Base-by-base conservation (phyloP, 2,113 vertebrate species). In the Puntigrus tetrazona region DNA sequence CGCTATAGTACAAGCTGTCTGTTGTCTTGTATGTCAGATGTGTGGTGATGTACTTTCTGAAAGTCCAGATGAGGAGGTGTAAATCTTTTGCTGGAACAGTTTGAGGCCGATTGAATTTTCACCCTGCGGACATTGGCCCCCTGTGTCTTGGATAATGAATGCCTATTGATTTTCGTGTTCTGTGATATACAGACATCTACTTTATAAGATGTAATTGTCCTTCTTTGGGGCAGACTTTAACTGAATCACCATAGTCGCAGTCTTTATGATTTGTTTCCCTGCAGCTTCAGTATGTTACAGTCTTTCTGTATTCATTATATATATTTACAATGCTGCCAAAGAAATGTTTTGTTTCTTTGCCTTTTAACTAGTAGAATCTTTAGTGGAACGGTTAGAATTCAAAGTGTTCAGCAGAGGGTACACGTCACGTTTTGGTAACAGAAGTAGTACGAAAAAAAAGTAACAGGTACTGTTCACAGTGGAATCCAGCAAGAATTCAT, bases 161-260 rank as follows among this genome's bases (percentile, higher is more conserved):
- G 8, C 57, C 57, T 47, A 67, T 80, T 80, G 78, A 65, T 63
- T 80, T 80, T 22, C 57, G 43, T 45, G 59, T 47, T 67, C 41
- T 80, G 16, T 65, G 78, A 80, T 80, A 80, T 47, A 65, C 41
- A 22, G 78, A 47, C 18, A 80, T 80, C 38, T 80, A 80, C 41
- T 63, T 80, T 65, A 47, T 80, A 6, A 80, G 16, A 47, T 50
- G 16, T 80, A 61, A 78, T 78, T 78, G n/a, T 78, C 75, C 34
- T 78, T 78, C 52, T 78, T 78, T 43, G 22, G 36, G 18, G 36
- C 55, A 61, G 36, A 29, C 36, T 43, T 78, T 41, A 61, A 61
- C 34, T 78, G 27, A 61, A 61, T 78, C 76, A 78, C 55, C 55
- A 61, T n/a, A 27, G 4, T n/a, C 22, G 25, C 38, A 34, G 34